phyloP scores from a whole-genome alignment of 2,797 vertebrate genomes.

The Poeciliopsis infans region DNA sequence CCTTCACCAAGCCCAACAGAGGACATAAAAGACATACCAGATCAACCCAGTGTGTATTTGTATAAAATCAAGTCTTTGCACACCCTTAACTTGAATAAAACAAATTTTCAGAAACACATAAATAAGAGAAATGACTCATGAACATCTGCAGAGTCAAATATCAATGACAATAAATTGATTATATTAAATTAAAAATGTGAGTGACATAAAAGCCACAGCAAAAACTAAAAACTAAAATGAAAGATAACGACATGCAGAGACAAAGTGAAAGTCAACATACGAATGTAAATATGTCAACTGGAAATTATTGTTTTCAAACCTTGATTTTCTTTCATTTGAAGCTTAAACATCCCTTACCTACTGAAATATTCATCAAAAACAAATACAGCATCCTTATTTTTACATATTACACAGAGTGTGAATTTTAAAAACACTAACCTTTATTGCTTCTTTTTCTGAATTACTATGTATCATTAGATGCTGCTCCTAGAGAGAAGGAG shows the following conservation, averaged over 20 bases:
- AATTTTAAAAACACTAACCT: constrained; percentile 14
- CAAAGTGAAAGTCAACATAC: neutral
- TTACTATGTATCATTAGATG: constrained; percentile 25
- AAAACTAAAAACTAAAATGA: neutral
- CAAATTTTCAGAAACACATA: neutral
- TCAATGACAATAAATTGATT: neutral
- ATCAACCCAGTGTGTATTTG: neutral
- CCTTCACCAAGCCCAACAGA: no score
- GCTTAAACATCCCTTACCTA: neutral
- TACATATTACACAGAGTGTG: neutral
- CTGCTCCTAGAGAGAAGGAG: constrained; percentile 27
- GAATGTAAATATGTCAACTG: neutral
- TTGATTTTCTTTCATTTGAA: neutral
- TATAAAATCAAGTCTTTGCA: neutral
- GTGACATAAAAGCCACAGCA: neutral
- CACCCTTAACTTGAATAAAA: neutral
- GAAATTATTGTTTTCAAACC: neutral
- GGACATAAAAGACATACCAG: neutral
- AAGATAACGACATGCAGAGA: neutral
- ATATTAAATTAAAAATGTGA: neutral
- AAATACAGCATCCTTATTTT: neutral
- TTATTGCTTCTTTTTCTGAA: constrained; percentile 19
- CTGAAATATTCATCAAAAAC: neutral
- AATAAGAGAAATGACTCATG: neutral
- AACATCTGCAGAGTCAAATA: neutral